Percentiles rank a stretch among this genome's conserved stretches.
phyloP scores from a whole-genome alignment of 2,797 vertebrate genomes.

The Molossus alvarezi region DNA sequence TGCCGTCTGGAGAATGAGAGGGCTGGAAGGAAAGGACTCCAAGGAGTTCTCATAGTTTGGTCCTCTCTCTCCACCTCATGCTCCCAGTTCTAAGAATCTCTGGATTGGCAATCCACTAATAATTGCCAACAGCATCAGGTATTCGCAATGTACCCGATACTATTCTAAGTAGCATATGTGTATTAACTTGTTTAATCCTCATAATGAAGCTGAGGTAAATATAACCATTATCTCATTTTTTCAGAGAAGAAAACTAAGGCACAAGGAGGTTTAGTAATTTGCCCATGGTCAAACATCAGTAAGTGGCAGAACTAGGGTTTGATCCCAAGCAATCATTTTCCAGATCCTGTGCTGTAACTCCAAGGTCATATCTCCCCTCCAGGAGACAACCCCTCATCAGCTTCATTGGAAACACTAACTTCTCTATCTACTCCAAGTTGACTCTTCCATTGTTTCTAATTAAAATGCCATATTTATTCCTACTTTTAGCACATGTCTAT shows the following conservation, averaged over 20 bases:
- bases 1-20: neutral
- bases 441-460: neutral
- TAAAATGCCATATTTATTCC: neutral
- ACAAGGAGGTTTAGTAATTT: neutral
- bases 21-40: neutral
- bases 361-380: neutral
- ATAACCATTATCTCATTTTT: conserved; percentile 31
- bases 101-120: neutral
- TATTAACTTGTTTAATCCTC: neutral
- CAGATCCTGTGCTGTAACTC: neutral
- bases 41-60: neutral
- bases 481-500: neutral
- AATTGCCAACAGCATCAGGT: neutral
- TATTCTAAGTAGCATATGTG: neutral
- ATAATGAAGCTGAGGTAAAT: neutral
- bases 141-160: neutral
- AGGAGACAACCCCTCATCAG: neutral
- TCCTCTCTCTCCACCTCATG: neutral
- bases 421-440: neutral
- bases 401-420: neutral
- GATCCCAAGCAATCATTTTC: neutral
- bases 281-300: neutral
- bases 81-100: neutral
- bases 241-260: neutral
- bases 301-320: neutral